These are phyloP conservation scores for Trichoplusia ni DNA, from an alignment of 1,140 invertebrate species.

Conservation along the genomic window DNA sequence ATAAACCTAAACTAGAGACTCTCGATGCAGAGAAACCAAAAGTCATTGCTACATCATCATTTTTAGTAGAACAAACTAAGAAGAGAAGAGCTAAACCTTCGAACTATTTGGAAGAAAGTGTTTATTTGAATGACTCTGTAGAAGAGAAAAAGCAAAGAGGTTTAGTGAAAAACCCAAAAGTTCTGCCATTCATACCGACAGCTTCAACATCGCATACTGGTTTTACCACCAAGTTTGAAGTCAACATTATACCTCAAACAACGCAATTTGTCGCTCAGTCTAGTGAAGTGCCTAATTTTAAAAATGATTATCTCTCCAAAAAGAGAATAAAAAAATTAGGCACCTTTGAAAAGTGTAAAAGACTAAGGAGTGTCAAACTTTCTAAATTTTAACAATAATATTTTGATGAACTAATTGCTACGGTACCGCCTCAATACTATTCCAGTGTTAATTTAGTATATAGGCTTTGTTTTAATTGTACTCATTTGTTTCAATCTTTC, in stretches of 20 bases:
- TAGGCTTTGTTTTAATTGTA: background rate
- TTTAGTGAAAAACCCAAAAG: slow-evolving; percentile 60
- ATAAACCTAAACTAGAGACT: slow-evolving; percentile 48
- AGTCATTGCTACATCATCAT: slow-evolving; percentile 59
- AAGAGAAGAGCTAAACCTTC: slow-evolving; percentile 64
- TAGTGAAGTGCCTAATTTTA: slow-evolving; percentile 53
- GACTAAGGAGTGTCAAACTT: slow-evolving; percentile 63
- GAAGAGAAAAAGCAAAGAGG: slow-evolving; percentile 50
- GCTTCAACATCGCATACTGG: slow-evolving; percentile 61
- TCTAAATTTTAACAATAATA: slow-evolving; percentile 60
- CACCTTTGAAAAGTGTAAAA: slow-evolving; percentile 66
- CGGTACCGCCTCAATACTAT: slow-evolving; percentile 30
- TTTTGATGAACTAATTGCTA: background rate
- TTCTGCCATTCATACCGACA: slow-evolving; percentile 67
- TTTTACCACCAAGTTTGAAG: slow-evolving; percentile 68
- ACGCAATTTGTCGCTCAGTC: slow-evolving; percentile 62
- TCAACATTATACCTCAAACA: slow-evolving; percentile 57
- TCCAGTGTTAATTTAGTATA: slow-evolving; percentile 18
- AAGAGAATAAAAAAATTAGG: slow-evolving; percentile 60
- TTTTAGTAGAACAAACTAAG: slow-evolving; percentile 59
- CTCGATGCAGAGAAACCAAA: slow-evolving; percentile 44
- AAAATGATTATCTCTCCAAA: slow-evolving; percentile 54
- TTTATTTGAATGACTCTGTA: slow-evolving; percentile 58
- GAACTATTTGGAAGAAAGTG: slow-evolving; percentile 70
- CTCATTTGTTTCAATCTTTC: background rate